phyloP scores from a whole-genome alignment of 2,797 vertebrate species.

The Acipenser ruthenus region DNA sequence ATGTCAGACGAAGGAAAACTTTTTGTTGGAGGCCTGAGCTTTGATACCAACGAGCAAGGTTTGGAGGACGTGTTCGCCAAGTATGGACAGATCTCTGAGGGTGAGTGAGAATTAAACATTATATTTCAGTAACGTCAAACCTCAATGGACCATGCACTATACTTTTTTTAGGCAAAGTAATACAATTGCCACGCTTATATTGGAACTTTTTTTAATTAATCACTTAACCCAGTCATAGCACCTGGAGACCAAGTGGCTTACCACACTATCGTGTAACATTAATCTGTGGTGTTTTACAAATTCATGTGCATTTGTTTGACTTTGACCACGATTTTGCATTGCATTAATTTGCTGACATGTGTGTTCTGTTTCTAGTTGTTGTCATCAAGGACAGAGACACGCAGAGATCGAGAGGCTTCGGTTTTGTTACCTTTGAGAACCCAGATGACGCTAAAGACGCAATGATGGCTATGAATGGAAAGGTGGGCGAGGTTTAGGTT shows the following conservation, averaged over 20 bases:
- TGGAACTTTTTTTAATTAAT: background rate
- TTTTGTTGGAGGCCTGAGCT: constrained; percentile 76
- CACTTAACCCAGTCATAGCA: too few relatives aligned
- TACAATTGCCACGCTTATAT: background rate
- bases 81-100: constrained; percentile 66
- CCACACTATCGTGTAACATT: too few relatives aligned
- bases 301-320: too few relatives aligned
- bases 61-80: constrained; percentile 76
- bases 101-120: constrained; percentile 33
- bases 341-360: too few relatives aligned
- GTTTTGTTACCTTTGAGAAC: constrained; percentile 71
- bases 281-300: too few relatives aligned
- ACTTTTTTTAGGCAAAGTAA: too few relatives aligned
- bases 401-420: constrained; percentile 65
- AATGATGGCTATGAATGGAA: constrained; percentile 72
- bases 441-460: constrained; percentile 71
- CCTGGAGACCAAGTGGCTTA: too few relatives aligned
- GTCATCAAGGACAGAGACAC: constrained; percentile 71
- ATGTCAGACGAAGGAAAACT: constrained; percentile 78
- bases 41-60: constrained; percentile 72
- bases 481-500: constrained; percentile 43
- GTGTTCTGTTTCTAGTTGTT: constrained; percentile 43
- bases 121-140: too few relatives aligned
- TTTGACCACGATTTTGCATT: too few relatives aligned
- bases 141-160: too few relatives aligned